Conservation (phyloP, 2,888 invertebrate species). For the Artemia sp. region DNA sequence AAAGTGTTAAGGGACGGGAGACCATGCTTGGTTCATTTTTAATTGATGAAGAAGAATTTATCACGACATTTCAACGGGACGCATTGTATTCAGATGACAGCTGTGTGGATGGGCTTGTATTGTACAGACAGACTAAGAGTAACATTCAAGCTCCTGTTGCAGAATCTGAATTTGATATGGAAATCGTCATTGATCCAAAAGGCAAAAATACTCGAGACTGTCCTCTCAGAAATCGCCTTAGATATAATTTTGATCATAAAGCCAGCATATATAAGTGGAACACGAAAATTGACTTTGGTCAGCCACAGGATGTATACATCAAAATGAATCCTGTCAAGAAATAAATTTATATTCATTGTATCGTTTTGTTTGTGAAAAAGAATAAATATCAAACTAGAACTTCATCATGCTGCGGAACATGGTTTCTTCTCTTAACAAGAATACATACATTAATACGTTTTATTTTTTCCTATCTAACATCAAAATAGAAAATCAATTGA, state of each 20-base stretch:
- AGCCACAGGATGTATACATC: background rate
- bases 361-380: too few relatives aligned
- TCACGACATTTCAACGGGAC: background rate
- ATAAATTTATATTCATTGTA: background rate
- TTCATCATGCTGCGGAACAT: too few relatives aligned
- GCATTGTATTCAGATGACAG: background rate
- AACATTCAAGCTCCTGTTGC: background rate
- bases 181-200: background rate
- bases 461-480: too few relatives aligned
- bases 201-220: background rate
- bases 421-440: too few relatives aligned
- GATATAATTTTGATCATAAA: background rate
- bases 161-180: conserved; percentile 5
- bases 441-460: too few relatives aligned
- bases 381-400: too few relatives aligned
- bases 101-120: background rate
- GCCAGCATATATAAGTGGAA: background rate
- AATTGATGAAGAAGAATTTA: background rate
- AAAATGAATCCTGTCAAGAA: background rate
- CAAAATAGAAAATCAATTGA: too few relatives aligned
- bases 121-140: background rate
- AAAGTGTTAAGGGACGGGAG: background rate
- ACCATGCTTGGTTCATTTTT: conserved; percentile 1
- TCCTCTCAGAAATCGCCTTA: background rate
- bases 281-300: background rate